Evolutionary conservation across 2,113 vertebrate species (phyloP).

Genomic region (Amphilophus citrinellus): DNA sequence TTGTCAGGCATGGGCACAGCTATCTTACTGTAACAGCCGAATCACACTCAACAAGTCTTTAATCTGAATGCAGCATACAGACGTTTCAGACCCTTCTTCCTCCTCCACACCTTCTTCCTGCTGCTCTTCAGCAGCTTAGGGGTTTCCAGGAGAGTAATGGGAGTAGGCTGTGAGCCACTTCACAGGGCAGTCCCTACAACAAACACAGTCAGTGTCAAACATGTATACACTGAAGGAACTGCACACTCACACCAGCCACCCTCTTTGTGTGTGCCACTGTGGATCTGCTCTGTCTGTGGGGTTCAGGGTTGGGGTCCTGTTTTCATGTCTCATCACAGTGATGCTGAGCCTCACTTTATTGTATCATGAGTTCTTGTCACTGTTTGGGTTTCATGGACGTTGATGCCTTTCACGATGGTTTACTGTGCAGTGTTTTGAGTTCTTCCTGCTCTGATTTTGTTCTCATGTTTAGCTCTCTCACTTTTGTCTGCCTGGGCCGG

Average conservation of each 20-base stretch:
- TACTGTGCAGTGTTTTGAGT: background rate
- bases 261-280: background rate
- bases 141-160: slow-evolving; percentile 47
- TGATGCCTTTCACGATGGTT: background rate
- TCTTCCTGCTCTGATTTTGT: too few relatives aligned
- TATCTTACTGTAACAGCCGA: slow-evolving; percentile 2
- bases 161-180: slow-evolving; percentile 71
- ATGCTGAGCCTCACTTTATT: too few relatives aligned
- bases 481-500: background rate
- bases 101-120: background rate
- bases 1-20: background rate
- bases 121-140: slow-evolving; percentile 17
- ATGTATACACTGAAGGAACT: background rate
- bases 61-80: background rate
- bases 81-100: background rate
- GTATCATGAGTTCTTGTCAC: background rate
- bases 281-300: background rate
- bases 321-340: too few relatives aligned
- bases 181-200: slow-evolving; percentile 73
- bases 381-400: too few relatives aligned
- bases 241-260: background rate
- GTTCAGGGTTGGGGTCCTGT: background rate
- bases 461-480: background rate
- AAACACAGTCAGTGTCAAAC: background rate
- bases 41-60: background rate